phyloP scores from a whole-genome alignment of 2,797 vertebrate genomes.

The Agapornis canus region DNA sequence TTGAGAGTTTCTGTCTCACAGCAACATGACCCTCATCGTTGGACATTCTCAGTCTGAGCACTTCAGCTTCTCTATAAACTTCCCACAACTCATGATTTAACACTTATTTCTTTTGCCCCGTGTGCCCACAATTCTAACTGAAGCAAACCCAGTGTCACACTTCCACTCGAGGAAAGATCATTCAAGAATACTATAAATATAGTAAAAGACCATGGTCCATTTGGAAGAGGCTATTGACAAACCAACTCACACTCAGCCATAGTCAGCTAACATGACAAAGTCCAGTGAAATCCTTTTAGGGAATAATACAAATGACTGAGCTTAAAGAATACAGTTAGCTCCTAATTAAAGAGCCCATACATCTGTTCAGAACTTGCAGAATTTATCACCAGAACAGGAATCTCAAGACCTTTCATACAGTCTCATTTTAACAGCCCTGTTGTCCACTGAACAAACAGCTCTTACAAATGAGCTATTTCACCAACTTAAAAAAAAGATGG shows the following conservation, averaged over 20 bases:
- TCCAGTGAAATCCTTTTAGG: constrained; percentile 24
- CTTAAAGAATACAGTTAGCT: constrained; percentile 54
- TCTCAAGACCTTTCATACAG: not conserved
- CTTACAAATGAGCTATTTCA: not conserved
- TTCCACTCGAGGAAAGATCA: not conserved
- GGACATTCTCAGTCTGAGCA: not conserved
- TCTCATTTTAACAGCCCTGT: constrained; percentile 34
- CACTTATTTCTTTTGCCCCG: not conserved
- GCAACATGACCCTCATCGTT: not conserved
- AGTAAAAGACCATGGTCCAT: not conserved
- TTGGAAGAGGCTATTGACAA: not conserved
- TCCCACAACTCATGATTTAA: not conserved
- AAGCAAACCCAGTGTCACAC: not conserved
- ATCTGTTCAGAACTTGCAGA: not conserved
- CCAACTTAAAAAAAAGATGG: not conserved
- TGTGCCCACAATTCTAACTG: not conserved
- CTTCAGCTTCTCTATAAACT: not conserved
- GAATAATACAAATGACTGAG: constrained; percentile 46
- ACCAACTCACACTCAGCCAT: not conserved
- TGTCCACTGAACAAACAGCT: constrained; percentile 31
- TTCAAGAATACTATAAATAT: not conserved
- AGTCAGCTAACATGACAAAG: constrained; percentile 43
- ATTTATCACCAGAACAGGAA: constrained; percentile 34
- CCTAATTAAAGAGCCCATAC: constrained; percentile 55
- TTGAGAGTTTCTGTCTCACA: not conserved